Evolutionary conservation across 2,888 invertebrate species (phyloP).

Genomic region (Oscheius sp.): DNA sequence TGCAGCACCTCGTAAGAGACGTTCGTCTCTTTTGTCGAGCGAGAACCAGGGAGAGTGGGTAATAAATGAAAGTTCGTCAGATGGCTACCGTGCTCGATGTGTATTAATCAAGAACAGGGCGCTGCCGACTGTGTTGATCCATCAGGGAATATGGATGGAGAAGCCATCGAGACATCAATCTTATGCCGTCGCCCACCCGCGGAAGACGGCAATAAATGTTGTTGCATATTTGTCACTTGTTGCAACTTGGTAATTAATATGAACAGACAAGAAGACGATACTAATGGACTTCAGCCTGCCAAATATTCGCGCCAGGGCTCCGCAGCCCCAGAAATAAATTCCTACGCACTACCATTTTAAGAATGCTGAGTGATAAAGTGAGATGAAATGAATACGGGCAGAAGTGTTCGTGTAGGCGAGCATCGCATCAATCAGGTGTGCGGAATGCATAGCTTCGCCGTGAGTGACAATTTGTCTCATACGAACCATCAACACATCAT

Average conservation of each 20-base stretch:
- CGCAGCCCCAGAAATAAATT: too few species aligned
- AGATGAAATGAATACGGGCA: conserved; percentile 26
- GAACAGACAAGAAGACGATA: too few species aligned
- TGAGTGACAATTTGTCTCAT: conserved; percentile 32
- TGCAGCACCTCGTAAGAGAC: not conserved
- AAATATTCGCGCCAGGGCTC: too few species aligned
- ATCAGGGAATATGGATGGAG: conserved; percentile 38
- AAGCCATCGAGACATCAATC: conserved; percentile 34
- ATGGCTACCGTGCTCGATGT: conserved; percentile 30
- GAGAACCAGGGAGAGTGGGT: not conserved
- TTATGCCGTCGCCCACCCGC: conserved; percentile 32
- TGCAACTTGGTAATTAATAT: too few species aligned
- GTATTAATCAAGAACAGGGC: conserved; percentile 39
- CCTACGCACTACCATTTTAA: not conserved
- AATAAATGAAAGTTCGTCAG: not conserved
- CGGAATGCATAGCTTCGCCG: conserved; percentile 34
- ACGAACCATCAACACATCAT: conserved; percentile 29
- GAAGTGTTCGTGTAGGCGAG: conserved; percentile 34
- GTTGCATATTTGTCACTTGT: conserved; percentile 19
- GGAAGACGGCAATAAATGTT: conserved; percentile 30
- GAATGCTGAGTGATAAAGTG: conserved; percentile 28
- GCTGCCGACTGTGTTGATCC: conserved; percentile 37
- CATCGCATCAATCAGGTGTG: conserved; percentile 37
- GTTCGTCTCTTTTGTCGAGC: not conserved
- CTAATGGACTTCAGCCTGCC: too few species aligned